phyloP scores from a whole-genome alignment of 2,797 vertebrate species.

The Molothrus ater region DNA sequence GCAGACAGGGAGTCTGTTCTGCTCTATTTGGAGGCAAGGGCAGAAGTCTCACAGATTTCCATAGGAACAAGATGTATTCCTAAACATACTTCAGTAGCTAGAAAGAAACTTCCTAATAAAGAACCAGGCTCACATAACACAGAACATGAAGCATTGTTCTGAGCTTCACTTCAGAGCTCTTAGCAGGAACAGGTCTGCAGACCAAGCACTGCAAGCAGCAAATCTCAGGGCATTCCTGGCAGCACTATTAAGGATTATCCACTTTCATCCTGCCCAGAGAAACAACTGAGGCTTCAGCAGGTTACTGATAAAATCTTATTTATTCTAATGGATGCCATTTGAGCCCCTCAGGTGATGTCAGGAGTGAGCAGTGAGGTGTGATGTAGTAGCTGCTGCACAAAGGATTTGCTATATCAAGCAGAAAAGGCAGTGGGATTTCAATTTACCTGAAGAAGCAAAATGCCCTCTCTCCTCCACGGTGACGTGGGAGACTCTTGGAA shows the following conservation, averaged over 20 bases:
- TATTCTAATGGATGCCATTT: neutral
- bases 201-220: neutral
- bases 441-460: neutral
- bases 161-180: neutral
- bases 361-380: neutral
- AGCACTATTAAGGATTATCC: neutral
- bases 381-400: neutral
- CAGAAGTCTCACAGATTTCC: conserved; percentile 43
- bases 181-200: neutral
- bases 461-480: neutral
- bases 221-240: neutral
- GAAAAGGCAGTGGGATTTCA: neutral
- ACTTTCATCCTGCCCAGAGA: neutral
- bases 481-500: neutral
- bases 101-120: conserved; percentile 62
- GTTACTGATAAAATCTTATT: neutral
- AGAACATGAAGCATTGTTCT: conserved; percentile 1
- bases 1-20: conserved; percentile 17
- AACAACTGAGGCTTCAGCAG: neutral
- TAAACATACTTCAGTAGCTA: conserved; percentile 52
- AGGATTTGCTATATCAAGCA: neutral
- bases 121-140: neutral
- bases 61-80: conserved; percentile 59
- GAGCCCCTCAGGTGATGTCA: neutral
- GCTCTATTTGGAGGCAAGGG: conserved; percentile 15